Evolutionary conservation across 2,113 vertebrate genomes (phyloP).

Genomic region (Zingel zingel): DNA sequence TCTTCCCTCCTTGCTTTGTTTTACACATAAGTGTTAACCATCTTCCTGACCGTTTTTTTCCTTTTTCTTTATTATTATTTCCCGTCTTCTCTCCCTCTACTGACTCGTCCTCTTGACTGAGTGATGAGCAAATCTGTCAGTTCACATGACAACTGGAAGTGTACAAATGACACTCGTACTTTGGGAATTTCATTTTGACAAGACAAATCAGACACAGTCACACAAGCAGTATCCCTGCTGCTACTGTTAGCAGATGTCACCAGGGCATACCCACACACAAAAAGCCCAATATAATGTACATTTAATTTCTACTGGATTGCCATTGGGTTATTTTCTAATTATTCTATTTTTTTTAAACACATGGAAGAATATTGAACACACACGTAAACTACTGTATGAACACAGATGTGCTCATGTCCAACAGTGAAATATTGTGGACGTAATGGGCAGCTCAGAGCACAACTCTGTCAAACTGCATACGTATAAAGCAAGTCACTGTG

Average conservation of each 20-base stretch:
- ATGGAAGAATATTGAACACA: too few relatives aligned
- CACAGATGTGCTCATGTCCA: not conserved
- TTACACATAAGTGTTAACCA: not conserved
- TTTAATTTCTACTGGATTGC: too few relatives aligned
- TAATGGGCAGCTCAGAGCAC: not conserved
- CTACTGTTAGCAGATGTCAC: not conserved
- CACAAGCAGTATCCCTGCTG: not conserved
- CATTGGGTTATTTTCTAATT: too few relatives aligned
- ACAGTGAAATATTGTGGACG: not conserved
- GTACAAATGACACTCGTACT: not conserved
- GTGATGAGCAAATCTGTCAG: not conserved
- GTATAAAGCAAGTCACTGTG: not conserved
- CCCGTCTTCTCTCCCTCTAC: too few relatives aligned
- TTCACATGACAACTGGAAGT: not conserved
- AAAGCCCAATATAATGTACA: not conserved
- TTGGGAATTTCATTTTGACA: not conserved
- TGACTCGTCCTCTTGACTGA: not conserved
- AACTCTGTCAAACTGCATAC: conserved; percentile 7
- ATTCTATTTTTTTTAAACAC: too few relatives aligned
- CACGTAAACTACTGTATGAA: too few relatives aligned
- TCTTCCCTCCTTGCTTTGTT: not conserved
- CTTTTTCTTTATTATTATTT: not conserved
- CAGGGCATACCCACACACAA: not conserved
- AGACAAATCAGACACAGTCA: not conserved
- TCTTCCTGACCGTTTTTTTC: not conserved